Evolutionary conservation across 2,113 vertebrate species (phyloP).

Genomic region (Panurus biarmicus): DNA sequence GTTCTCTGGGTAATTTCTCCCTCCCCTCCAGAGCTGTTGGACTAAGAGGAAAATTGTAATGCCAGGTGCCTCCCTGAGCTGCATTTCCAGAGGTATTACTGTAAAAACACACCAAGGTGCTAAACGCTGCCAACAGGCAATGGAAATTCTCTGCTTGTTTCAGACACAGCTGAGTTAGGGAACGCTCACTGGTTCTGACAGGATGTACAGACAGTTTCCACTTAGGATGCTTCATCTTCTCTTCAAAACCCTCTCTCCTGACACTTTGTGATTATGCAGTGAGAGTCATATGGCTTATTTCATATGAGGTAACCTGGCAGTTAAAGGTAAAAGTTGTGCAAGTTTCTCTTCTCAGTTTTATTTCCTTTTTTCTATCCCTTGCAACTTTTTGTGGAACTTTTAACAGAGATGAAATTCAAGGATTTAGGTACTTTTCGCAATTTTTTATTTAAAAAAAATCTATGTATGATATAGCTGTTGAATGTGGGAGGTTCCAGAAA

Average conservation of each 20-base stretch:
- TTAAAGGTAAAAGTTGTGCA: not conserved
- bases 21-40: constrained; percentile 2
- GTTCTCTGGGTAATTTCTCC: constrained; percentile 42
- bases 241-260: not conserved
- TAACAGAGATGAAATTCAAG: not conserved
- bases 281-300: not conserved
- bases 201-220: not conserved
- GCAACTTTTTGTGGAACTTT: not conserved
- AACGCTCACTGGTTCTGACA: not conserved
- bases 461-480: not conserved
- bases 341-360: not conserved
- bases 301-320: not conserved
- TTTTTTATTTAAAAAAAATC: not conserved
- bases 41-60: not conserved
- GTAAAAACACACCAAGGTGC: constrained; percentile 23
- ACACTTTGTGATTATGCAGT: not conserved
- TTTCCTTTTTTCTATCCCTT: not conserved
- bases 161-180: not conserved
- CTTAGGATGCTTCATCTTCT: not conserved
- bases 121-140: not conserved
- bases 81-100: constrained; percentile 4
- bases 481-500: not conserved
- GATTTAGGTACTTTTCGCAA: not conserved
- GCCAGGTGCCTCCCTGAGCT: constrained; percentile 20
- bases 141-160: not conserved